Conservation (phyloP, 2,797 vertebrate species). For the Chaetophractus vellerosus region DNA sequence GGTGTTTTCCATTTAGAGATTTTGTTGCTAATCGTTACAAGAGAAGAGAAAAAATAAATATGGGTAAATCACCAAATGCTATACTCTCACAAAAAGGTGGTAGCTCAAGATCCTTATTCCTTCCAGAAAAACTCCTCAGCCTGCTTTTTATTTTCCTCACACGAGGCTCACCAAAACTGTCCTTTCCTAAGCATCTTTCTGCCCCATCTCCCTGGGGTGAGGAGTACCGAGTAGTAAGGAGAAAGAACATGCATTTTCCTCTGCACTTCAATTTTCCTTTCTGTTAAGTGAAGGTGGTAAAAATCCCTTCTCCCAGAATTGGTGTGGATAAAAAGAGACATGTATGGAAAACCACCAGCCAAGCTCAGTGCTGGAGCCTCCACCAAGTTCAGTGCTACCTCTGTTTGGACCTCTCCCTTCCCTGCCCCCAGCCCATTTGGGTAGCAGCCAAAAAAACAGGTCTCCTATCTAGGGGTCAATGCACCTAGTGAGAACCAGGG, state of each 20-base stretch:
- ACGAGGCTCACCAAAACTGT: neutral
- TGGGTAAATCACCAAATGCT: neutral
- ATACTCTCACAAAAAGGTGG: neutral
- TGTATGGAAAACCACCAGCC: too few species aligned
- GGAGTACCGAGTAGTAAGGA: neutral
- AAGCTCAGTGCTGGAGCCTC: too few species aligned
- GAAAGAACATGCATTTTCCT: neutral
- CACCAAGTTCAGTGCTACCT: too few species aligned
- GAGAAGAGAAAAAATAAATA: neutral
- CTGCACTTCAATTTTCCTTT: slow-evolving; percentile 9
- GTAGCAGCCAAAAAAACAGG: too few species aligned
- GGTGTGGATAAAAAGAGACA: too few species aligned
- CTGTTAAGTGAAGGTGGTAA: neutral
- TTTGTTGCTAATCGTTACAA: neutral
- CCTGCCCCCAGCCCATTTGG: too few species aligned
- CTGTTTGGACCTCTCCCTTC: too few species aligned
- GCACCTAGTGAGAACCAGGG: too few species aligned
- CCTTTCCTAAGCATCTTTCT: neutral
- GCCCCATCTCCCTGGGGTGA: neutral
- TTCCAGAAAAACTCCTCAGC: neutral
- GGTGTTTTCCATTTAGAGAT: neutral
- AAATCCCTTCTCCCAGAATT: too few species aligned
- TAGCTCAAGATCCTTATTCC: neutral
- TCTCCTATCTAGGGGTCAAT: too few species aligned
- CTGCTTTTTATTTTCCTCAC: neutral